A percentile compares a stretch with the other conserved stretches of the same genome.
phyloP scores from a whole-genome alignment of 2,888 invertebrate species.

The Notodonta dromedarius region DNA sequence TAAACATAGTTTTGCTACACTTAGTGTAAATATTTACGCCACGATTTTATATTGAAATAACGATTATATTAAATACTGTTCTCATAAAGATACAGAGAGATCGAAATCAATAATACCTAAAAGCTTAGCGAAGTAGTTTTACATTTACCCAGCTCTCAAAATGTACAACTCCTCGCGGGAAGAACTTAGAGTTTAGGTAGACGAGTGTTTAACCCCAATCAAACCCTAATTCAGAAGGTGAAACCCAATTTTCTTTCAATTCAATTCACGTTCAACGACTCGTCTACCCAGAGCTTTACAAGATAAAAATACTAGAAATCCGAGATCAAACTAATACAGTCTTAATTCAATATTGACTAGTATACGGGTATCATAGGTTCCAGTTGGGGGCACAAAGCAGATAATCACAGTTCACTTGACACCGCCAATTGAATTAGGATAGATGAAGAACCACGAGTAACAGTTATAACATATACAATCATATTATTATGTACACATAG shows the following conservation, averaged over 20 bases:
- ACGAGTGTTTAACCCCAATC: not conserved
- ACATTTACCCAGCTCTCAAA: constrained; percentile 81
- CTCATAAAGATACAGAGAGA: constrained; percentile 43
- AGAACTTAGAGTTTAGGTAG: constrained; percentile 4
- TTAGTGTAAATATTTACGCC: constrained; percentile 60
- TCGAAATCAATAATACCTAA: constrained; percentile 35
- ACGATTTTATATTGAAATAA: constrained; percentile 48
- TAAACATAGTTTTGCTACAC: constrained; percentile 72
- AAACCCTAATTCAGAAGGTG: no score
- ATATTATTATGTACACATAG: constrained; percentile 77
- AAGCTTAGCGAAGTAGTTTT: constrained; percentile 63
- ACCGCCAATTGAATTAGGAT: constrained; percentile 21
- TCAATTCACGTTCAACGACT: not conserved
- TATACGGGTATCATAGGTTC: constrained; percentile 17
- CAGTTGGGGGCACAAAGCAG: constrained; percentile 8
- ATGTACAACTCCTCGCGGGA: constrained; percentile 74
- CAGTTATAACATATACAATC: constrained; percentile 61
- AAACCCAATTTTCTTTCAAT: no score
- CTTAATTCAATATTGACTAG: constrained; percentile 62
- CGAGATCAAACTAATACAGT: constrained; percentile 49
- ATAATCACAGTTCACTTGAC: constrained; percentile 44
- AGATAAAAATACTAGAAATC: constrained; percentile 33
- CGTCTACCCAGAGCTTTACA: constrained; percentile 15
- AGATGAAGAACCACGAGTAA: constrained; percentile 33
- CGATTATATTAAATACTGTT: constrained; percentile 30